Evolutionary conservation across 37 sponge, comb jelly and placozoan species (phyloP), one percentile per base, ranked within the genome.

Genomic region (Cliona cf. orientalis): DNA sequence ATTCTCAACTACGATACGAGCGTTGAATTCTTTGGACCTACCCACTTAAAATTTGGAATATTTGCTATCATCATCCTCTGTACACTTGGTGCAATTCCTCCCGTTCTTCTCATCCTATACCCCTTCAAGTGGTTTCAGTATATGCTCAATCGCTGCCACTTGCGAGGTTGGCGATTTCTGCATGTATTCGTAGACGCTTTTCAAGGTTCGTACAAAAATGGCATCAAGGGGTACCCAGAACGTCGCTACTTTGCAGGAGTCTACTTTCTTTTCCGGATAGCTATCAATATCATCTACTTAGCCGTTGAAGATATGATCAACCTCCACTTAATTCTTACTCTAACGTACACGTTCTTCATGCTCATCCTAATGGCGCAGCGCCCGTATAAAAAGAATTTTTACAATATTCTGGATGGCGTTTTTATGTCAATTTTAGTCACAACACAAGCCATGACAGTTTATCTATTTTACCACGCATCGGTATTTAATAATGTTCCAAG

Each of bases 131-230:
- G 49, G 17, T 61, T 86, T 25, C 72, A 86, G 34, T 79, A 59
- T 26, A 22, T 68, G 3, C 80, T 86, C 19, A 23, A 61, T 29
- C 5, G 0, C 6, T 32, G 38, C 33, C 42, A 63, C 1, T 39
- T 78, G n/a, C n/a, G 69, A 39, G 36, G 76, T 29, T 33, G 46
- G 21, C 64, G 64, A 1, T 66, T 53, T 7, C 26, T 86, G 2
- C 29, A 44, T 17, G 39, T 66, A 0, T 86, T 86, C 44, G 53
- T 86, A 35, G 87, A 86, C 43, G 70, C 87, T 12, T 86, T 86
- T 60, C 79, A 86, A 46, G 87, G 87, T 6, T 79, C 57, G 58
- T 86, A 72, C 66, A 86, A 72, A 33, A 38, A 79, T 46, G 80
- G 82, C 9, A 62, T 49, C 2, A 42, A 72, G 12, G 65, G 67